A percentile compares a stretch with the other conserved stretches of the same genome.
These are phyloP conservation scores for Falco naumanni DNA, from an alignment of 2,797 vertebrate genomes.

Conservation along the genomic window DNA sequence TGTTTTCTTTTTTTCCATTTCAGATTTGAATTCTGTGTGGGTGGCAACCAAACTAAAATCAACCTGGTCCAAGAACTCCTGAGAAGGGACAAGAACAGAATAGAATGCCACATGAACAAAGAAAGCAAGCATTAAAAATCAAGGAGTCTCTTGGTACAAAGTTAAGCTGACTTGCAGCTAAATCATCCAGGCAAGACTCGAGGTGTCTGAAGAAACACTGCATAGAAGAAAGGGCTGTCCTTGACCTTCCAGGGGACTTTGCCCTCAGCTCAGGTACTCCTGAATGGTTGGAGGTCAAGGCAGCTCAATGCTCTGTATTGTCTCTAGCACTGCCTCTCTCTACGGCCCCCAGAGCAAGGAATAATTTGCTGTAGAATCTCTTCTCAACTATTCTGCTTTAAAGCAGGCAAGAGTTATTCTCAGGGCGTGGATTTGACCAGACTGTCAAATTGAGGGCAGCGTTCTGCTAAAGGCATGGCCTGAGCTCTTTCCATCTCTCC, in stretches of 20 bases:
- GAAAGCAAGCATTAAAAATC: neutral
- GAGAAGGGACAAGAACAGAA: neutral
- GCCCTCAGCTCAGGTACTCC: neutral
- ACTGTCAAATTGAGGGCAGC: neutral
- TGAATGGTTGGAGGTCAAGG: neutral
- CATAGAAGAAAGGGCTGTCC: neutral
- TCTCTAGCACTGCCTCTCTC: neutral
- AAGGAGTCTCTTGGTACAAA: neutral
- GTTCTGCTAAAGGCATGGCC: neutral
- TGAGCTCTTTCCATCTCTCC: neutral
- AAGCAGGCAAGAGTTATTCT: neutral
- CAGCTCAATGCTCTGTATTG: neutral
- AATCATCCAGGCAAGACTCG: neutral
- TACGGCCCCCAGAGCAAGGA: neutral
- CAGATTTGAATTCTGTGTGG: neutral
- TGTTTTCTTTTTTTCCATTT: neutral
- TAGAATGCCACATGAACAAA: neutral
- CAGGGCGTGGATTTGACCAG: neutral
- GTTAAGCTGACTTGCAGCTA: neutral
- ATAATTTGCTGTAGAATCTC: neutral
- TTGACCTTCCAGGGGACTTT: neutral
- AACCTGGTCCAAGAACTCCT: neutral
- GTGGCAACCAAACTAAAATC: neutral
- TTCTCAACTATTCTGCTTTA: neutral
- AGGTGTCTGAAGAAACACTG: neutral